Evolutionary conservation across 2,113 vertebrate genomes (phyloP).

Genomic region (Cichladusa arquata): DNA sequence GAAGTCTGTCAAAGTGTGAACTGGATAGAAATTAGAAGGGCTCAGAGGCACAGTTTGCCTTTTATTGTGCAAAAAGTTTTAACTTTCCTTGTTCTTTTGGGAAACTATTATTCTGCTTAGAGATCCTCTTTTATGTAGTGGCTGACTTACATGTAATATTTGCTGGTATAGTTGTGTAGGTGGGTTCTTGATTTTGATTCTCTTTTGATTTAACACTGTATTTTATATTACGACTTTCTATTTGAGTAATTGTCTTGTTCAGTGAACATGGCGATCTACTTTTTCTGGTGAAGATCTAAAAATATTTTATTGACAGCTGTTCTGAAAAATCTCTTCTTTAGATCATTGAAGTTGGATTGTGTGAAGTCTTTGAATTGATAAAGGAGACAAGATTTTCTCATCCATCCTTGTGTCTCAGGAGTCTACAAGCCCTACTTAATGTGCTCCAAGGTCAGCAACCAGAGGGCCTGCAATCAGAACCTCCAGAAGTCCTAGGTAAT

Average conservation of each 20-base stretch:
- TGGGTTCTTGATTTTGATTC: not conserved
- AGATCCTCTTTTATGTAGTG: not conserved
- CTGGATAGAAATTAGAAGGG: not conserved
- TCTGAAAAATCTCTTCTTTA: slow-evolving; percentile 57
- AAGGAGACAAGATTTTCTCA: slow-evolving; percentile 98
- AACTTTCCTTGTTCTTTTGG: not conserved
- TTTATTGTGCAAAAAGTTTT: not conserved
- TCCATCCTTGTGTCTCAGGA: slow-evolving; percentile 93
- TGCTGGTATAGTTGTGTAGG: not conserved
- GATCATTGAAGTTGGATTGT: slow-evolving; percentile 98
- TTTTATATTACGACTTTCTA: not conserved
- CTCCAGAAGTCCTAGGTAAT: slow-evolving; percentile 95
- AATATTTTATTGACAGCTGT: not conserved
- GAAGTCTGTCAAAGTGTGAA: not conserved
- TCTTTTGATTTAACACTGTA: not conserved
- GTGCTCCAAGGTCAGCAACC: slow-evolving; percentile 98
- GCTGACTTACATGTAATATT: not conserved
- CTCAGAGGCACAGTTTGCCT: not conserved
- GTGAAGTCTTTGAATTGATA: slow-evolving; percentile 97
- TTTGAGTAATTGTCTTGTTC: not conserved
- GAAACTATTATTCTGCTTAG: not conserved
- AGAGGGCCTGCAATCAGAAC: slow-evolving; percentile 95
- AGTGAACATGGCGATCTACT: not conserved
- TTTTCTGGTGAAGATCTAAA: not conserved
- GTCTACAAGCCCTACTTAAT: slow-evolving; percentile 94